phyloP scores from a whole-genome alignment of 2,888 invertebrate genomes.

The Caprella mutica region DNA sequence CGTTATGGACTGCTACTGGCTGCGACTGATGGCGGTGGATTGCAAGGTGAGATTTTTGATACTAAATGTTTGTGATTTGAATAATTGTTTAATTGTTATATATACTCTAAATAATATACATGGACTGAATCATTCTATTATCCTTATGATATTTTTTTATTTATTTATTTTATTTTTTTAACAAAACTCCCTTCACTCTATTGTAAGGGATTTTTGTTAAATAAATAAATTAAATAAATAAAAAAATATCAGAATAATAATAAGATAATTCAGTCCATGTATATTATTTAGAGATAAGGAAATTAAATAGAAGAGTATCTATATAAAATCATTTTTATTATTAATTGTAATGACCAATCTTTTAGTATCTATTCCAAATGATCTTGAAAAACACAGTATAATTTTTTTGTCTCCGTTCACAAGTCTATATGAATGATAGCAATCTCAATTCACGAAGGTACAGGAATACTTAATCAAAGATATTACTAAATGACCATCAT shows the following conservation, averaged over 20 bases:
- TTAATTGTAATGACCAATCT: constrained; percentile 1
- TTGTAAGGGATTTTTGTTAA: no score
- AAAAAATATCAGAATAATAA: no score
- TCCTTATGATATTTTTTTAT: not conserved
- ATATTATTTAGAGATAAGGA: no score
- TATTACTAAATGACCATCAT: not conserved
- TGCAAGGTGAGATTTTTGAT: constrained; percentile 35
- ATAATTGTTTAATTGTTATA: not conserved
- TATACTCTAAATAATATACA: not conserved
- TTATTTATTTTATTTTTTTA: not conserved
- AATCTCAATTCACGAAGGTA: not conserved
- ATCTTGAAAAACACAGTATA: not conserved
- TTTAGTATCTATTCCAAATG: constrained; percentile 1
- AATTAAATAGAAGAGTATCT: not conserved
- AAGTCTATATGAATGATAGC: not conserved
- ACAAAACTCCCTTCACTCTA: not conserved
- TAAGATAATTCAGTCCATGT: no score
- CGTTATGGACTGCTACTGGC: constrained; percentile 40
- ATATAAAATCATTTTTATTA: constrained; percentile 6
- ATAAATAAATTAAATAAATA: not conserved
- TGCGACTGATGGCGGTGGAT: constrained; percentile 39
- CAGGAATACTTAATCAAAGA: not conserved
- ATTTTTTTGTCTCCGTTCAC: not conserved
- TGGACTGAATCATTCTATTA: not conserved
- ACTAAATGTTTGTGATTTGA: not conserved